phyloP scores from a whole-genome alignment of 2,113 vertebrate species.

The Aix galericulata region DNA sequence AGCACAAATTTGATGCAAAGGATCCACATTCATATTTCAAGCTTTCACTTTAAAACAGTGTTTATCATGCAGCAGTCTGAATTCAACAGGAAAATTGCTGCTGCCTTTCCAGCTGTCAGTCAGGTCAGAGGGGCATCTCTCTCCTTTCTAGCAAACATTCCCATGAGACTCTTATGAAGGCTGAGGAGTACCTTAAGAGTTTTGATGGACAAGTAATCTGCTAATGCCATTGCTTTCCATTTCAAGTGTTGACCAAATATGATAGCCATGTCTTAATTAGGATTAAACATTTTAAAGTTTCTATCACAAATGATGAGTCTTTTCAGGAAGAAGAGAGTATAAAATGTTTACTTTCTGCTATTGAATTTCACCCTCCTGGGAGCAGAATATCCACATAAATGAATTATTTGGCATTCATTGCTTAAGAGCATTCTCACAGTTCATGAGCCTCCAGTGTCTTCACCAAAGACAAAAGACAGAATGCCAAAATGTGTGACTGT shows the following conservation, averaged over 20 bases:
- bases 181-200: background rate
- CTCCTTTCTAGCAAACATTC: background rate
- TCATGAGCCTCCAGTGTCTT: background rate
- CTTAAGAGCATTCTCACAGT: background rate
- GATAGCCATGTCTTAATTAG: background rate
- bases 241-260: background rate
- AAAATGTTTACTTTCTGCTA: background rate
- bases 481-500: background rate
- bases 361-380: background rate
- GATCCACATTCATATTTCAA: background rate
- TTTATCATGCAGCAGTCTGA: conserved; percentile 2
- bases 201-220: background rate
- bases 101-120: conserved; percentile 27
- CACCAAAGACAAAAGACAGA: background rate
- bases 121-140: background rate
- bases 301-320: background rate
- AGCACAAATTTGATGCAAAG: background rate
- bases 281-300: background rate
- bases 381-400: background rate
- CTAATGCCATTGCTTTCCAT: background rate
- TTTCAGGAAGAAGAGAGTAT: background rate
- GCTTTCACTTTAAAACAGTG: background rate
- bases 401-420: background rate
- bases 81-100: conserved; percentile 20
- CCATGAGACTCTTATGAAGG: background rate